These are phyloP conservation scores for Uromys caudimaculatus DNA, from an alignment of 2,797 vertebrate genomes.

Conservation along the genomic window DNA sequence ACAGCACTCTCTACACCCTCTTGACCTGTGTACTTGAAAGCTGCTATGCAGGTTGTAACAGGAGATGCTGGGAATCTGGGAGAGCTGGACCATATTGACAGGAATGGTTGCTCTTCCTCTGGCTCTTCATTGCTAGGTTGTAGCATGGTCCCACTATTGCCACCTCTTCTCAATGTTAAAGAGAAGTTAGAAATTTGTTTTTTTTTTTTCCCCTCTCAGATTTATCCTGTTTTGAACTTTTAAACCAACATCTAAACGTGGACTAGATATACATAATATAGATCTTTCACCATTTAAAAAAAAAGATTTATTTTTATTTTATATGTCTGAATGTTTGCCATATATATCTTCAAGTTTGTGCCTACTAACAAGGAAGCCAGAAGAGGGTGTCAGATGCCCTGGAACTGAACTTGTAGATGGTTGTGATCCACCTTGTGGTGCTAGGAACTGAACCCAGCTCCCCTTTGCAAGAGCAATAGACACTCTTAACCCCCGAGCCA, in stretches of 20 bases:
- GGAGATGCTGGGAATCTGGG: not conserved
- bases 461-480: not conserved
- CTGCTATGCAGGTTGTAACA: not conserved
- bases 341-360: not conserved
- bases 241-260: not conserved
- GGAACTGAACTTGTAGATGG: not conserved
- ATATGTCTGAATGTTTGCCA: not conserved
- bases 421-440: not conserved
- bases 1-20: too few relatives aligned
- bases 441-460: not conserved
- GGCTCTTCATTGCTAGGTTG: not conserved
- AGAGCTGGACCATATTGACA: not conserved
- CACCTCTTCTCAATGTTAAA: not conserved
- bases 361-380: not conserved
- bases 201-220: not conserved
- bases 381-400: not conserved
- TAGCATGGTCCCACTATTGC: too few relatives aligned
- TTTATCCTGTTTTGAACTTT: not conserved
- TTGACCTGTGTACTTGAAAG: not conserved
- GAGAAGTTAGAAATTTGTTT: not conserved
- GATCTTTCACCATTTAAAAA: not conserved
- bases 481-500: not conserved
- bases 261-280: not conserved
- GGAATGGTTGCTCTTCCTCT: rapidly evolving
- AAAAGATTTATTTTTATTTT: not conserved